phyloP scores from a whole-genome alignment of 2,888 invertebrate species.

The Philereme transversata region DNA sequence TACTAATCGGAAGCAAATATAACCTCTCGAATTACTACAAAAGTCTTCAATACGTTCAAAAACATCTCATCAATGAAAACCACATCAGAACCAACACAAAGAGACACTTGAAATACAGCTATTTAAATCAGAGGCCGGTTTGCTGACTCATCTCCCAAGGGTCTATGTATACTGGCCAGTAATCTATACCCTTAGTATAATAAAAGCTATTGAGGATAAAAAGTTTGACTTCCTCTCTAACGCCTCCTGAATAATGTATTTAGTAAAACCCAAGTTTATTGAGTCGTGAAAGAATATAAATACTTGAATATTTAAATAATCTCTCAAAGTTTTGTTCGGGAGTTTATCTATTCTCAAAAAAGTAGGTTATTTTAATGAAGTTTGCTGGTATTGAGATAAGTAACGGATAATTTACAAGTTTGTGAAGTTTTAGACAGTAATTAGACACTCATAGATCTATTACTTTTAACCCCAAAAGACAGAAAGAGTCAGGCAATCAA shows the following conservation, averaged over 20 bases:
- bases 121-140: conserved; percentile 41
- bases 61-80: conserved; percentile 21
- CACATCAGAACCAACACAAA: conserved; percentile 32
- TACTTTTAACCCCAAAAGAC: too few relatives aligned
- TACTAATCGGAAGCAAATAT: conserved; percentile 6
- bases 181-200: conserved; percentile 55
- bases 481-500: too few relatives aligned
- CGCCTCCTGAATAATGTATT: conserved; percentile 70
- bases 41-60: conserved; percentile 16
- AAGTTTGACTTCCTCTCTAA: conserved; percentile 58
- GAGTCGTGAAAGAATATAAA: conserved; percentile 47
- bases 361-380: conserved; percentile 15
- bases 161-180: conserved; percentile 44
- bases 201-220: conserved; percentile 59
- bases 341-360: conserved; percentile 20
- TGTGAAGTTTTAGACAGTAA: background rate
- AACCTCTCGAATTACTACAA: conserved; percentile 8
- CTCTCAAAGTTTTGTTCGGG: conserved; percentile 24
- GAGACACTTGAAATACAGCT: conserved; percentile 38
- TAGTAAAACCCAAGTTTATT: conserved; percentile 57
- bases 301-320: conserved; percentile 54
- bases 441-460: too few relatives aligned
- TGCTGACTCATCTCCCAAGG: conserved; percentile 31
- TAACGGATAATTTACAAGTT: conserved; percentile 10
- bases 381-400: conserved; percentile 18